Base-by-base conservation (phyloP, 1,140 invertebrate species). In the Lineus longissimus region DNA sequence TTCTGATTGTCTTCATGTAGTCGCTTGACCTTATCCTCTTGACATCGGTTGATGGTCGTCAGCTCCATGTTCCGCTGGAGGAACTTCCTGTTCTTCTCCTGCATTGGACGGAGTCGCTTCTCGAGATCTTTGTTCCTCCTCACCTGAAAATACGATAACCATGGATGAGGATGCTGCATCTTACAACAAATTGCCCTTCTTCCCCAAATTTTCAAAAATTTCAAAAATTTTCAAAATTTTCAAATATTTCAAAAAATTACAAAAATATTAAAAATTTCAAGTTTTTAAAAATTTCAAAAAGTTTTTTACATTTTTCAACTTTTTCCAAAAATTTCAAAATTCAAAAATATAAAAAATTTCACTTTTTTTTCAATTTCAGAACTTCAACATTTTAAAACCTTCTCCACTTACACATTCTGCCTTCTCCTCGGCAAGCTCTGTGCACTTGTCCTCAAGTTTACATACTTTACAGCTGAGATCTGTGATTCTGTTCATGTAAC, bases 21-120 rank as follows among this genome's bases (percentile, higher is more conserved):
- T 54, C 55, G 67, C 11, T 72, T 68, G 54, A 72, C 67, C 64
- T 74, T 71, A 61, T 78, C 76, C 64, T 75, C 73, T 29, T 76
- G 63, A 43, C 65, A 70, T 25, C 76, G 65, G 30, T 77, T 77
- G 27, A 67, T 63, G 17, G 68, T 62, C 6, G 75, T 76, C 23
- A 79, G 66, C 64, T 76, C 74, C 62, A 75, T 72, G 63, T 76
- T 79, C 63, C 74, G 74, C 55, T 79, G 72, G 41, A 79, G 68
- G 65, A 77, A 79, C 54, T 68, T 72, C 55, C 71, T 72, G 65
- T 76, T 78, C 59, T 75, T 78, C 57, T 79, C 77, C 47, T 75
- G 72, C 31, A 76, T 68, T 62, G 74, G 70, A 61, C 73, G 75
- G 61, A 72, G 70, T 51, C 68, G 73, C 45, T 70, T 68, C 63